A percentile compares a stretch with the other conserved stretches of the same genome.
phyloP scores from a whole-genome alignment of 35 echinoderm and acorn worm species.

The Lytechinus pictus region DNA sequence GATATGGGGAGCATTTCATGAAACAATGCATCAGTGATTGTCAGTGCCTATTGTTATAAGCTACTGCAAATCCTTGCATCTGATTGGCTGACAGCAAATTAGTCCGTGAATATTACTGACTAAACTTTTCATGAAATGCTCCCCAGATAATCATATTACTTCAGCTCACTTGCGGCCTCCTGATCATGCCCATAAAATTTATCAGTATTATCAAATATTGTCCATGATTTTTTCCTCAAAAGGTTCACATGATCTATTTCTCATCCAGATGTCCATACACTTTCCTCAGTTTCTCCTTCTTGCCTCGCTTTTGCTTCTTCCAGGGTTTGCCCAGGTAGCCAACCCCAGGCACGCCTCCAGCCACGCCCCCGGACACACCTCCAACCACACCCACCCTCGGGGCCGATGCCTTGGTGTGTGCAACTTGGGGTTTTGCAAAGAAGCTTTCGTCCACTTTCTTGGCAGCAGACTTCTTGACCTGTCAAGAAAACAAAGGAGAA shows the following conservation, averaged over 20 bases:
- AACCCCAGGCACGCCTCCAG: not conserved
- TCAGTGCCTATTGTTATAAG: too few species aligned
- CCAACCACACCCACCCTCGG: slow-evolving; percentile 48
- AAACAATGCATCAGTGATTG: too few species aligned
- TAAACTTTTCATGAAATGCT: too few species aligned
- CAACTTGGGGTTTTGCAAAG: slow-evolving; percentile 60
- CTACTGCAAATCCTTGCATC: too few species aligned
- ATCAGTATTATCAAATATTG: not conserved
- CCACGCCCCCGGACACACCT: not conserved
- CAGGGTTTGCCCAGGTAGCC: slow-evolving; percentile 70
- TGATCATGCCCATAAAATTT: too few species aligned
- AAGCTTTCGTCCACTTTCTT: slow-evolving; percentile 77
- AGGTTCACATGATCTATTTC: slow-evolving; percentile 20
- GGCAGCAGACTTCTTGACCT: slow-evolving; percentile 64
- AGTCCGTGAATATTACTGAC: too few species aligned
- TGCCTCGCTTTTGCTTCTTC: slow-evolving; percentile 96
- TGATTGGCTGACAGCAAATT: too few species aligned
- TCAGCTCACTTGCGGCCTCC: too few species aligned
- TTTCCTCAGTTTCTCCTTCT: slow-evolving; percentile 87
- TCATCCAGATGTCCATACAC: slow-evolving; percentile 72
- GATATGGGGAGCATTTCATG: too few species aligned
- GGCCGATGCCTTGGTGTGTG: slow-evolving; percentile 59
- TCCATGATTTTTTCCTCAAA: not conserved
- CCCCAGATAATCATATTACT: too few species aligned
- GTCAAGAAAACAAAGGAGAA: not conserved